Conservation (phyloP, 2,113 vertebrate genomes). For the Zingel zingel region DNA sequence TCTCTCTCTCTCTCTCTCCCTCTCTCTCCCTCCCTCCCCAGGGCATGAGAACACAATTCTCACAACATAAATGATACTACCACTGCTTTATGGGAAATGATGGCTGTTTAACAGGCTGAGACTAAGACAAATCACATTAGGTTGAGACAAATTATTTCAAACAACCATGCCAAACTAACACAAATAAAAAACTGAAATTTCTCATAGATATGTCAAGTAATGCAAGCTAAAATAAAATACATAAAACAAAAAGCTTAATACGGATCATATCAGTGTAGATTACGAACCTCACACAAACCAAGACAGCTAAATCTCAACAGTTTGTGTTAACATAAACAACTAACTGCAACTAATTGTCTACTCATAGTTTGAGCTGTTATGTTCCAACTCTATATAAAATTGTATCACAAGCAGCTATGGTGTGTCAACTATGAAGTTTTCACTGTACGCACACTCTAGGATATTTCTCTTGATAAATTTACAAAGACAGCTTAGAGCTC, state of each 20-base stretch:
- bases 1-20: too few species aligned
- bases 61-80: neutral
- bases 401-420: neutral
- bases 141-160: neutral
- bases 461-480: neutral
- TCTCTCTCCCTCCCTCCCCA: too few species aligned
- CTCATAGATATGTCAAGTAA: neutral
- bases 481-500: neutral
- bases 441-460: neutral
- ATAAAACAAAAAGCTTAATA: neutral
- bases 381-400: neutral
- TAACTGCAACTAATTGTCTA: neutral
- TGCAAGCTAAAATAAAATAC: neutral
- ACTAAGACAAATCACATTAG: neutral
- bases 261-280: neutral
- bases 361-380: neutral
- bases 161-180: neutral
- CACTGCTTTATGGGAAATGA: slow-evolving; percentile 8
- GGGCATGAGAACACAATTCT: neutral
- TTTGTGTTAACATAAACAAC: neutral
- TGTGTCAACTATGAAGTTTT: neutral
- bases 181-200: neutral
- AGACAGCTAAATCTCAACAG: neutral
- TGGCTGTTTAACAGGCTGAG: neutral
- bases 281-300: neutral